Evolutionary conservation across 2,888 invertebrate species (phyloP).

Genomic region (Heteropelma amictum): DNA sequence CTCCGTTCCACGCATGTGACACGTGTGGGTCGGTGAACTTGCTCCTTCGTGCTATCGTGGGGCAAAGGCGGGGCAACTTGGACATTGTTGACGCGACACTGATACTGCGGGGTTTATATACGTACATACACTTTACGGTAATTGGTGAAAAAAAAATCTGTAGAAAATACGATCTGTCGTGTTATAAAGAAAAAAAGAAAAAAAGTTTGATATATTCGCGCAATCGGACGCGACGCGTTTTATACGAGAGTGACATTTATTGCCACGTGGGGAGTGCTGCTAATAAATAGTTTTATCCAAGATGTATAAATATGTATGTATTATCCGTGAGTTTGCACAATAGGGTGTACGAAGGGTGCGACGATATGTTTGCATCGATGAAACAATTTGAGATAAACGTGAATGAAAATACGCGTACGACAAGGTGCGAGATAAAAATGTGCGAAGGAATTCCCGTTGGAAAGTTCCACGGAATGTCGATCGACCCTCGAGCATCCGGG

Average conservation of each 20-base stretch:
- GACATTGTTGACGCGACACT: conserved; percentile 41
- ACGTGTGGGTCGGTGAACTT: conserved; percentile 72
- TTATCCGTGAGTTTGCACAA: conserved; percentile 7
- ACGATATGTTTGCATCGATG: conserved; percentile 30
- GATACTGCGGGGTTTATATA: conserved; percentile 10
- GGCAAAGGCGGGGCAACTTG: conserved; percentile 64
- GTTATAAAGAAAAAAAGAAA: conserved; percentile 17
- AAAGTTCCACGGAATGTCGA: conserved; percentile 45
- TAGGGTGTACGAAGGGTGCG: conserved; percentile 21
- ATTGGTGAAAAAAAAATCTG: too few species aligned
- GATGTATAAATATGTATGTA: not conserved
- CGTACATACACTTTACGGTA: not conserved
- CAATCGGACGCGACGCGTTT: conserved; percentile 37
- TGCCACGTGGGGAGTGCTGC: conserved; percentile 20
- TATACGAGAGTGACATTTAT: conserved; percentile 47
- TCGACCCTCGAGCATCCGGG: conserved; percentile 50
- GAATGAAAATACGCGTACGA: conserved; percentile 14
- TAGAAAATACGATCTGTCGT: conserved; percentile 38
- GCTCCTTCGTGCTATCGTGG: conserved; percentile 48
- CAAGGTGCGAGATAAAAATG: conserved; percentile 13
- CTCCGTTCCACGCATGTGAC: conserved; percentile 28
- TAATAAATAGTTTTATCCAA: not conserved
- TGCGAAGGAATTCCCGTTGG: conserved; percentile 32
- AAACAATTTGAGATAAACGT: conserved; percentile 36
- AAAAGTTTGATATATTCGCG: conserved; percentile 20